Base-by-base conservation (phyloP, 2,113 vertebrate species). In the Osmerus eperlanus region DNA sequence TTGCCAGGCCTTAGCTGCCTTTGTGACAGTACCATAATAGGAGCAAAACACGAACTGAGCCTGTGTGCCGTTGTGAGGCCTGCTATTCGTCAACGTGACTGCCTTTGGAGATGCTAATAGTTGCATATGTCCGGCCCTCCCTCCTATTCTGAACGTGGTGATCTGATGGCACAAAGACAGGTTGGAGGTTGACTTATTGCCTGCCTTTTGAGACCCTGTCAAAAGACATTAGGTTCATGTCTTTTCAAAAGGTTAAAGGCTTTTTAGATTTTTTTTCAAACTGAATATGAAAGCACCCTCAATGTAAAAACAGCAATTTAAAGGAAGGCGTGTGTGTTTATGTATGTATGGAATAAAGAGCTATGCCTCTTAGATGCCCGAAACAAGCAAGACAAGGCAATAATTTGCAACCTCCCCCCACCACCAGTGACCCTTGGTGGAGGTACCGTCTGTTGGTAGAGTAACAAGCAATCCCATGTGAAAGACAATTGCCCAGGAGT, bases 41-140 rank as follows among this genome's bases (percentile, higher is more conserved):
- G 5, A 92, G 90, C 93, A 94, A 87, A 94, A 93, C 94, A 92
- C 94, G 94, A 95, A 94, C 93, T 93, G 93, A 94, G 92, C 92
- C 96, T 94, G 89, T 91, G 92, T 89, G 81, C 91, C 86, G 92
- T 91, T 92, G 82, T 90, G 89, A 88, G 72, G 85, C 75, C 81
- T 80, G 81, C 94, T 93, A 94, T 93, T 87, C 94, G 92, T 94
- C 64, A 25, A 90, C 91, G 91, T 90, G 92, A 91, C 87, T 81
- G 91, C 86, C 95, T 97, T 97, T 98, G 94, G 93, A 98, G 94
- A 98, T 98, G 97, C 96, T 97, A 97, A 98, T 97, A 84, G 88
- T 5, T 53, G 94, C 91, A 93, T 95, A 92, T 47, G 94, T 92
- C 92, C 89, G 90, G 93, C 89, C 91, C 82, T 90, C 91, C 92